These are phyloP conservation scores for Eueides isabella DNA, from an alignment of 1,140 invertebrate species.

Conservation along the genomic window DNA sequence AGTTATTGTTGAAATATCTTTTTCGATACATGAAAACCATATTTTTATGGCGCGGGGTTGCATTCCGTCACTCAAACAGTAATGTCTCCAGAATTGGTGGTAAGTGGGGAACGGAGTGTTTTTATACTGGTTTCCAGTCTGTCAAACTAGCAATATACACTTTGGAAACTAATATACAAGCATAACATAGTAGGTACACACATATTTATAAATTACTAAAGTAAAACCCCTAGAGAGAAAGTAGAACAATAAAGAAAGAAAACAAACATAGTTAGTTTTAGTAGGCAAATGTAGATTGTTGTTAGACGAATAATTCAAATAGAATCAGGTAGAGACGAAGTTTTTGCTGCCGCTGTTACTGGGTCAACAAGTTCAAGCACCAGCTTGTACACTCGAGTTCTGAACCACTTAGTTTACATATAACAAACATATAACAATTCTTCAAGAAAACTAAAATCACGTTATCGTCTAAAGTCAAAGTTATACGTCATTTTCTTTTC, in stretches of 20 bases:
- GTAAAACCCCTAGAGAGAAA: background rate
- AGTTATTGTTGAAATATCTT: no score
- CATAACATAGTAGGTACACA: background rate
- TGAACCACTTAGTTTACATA: slow-evolving; percentile 67
- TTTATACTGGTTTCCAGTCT: no score
- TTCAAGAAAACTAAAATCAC: slow-evolving; percentile 14
- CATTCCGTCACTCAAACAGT: no score
- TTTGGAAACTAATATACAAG: no score
- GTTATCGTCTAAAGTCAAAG: background rate
- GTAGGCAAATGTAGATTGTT: slow-evolving; percentile 7
- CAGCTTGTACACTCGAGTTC: slow-evolving; percentile 60
- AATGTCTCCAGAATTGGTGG: no score
- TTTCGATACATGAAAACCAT: no score
- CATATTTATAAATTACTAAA: background rate
- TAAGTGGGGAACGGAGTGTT: no score
- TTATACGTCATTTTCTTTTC: background rate
- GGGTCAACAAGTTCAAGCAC: slow-evolving; percentile 70
- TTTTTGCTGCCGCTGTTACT: slow-evolving; percentile 61
- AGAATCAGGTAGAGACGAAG: slow-evolving; percentile 56
- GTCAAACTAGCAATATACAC: no score
- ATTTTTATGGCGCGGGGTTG: no score
- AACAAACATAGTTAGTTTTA: background rate
- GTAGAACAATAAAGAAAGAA: background rate
- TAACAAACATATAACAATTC: slow-evolving; percentile 26
- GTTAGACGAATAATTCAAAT: slow-evolving; percentile 24